Evolutionary conservation across 2,888 invertebrate species (phyloP), one percentile per base, ranked within the genome.

Genomic region (Philereme transversata): DNA sequence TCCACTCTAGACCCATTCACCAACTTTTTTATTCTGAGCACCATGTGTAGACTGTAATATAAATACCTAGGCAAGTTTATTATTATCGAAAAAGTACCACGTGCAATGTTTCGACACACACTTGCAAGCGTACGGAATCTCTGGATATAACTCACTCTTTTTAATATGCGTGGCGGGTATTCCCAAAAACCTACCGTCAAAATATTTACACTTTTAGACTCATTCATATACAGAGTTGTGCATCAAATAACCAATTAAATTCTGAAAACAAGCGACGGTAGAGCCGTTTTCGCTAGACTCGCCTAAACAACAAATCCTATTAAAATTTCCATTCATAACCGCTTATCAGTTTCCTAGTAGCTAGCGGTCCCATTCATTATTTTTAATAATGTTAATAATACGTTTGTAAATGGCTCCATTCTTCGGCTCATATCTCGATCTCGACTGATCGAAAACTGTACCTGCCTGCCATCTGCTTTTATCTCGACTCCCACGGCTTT

Each of bases 1-100:
- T 77, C 74, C 75, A 75, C 74, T 76, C 75, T 68, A 69, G 67
- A 59, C 69, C 79, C 85, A 88, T 90, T 88, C 88, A 89, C 76
- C 68, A 68, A 64, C 45, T 53, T 77, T 81, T 83, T 86, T 83
- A 82, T 78, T 77, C 74, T 65, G 68, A 68, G 69, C 73, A 73
- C 75, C 77, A 78, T 79, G 69, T 74, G 72, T 56, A 60, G 64
- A 64, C 64, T 61, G 45, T 49, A 57, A 56, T 51, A 58, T 44
- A 49, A 49, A 55, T 54, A n/a, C n/a, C n/a, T n/a, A 64, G 61
- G 51, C 48, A 50, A 60, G 57, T 60, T 56, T 65, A 57, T 57
- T 60, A 64, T 54, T 61, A 65, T 52, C 45, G 53, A 45, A 58
- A 45, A 41, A 52, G 45, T 49, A 10, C 60, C 60, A 62, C 65